phyloP scores from a whole-genome alignment of 2,113 vertebrate species.

The Leptobrachium ailaonicum region DNA sequence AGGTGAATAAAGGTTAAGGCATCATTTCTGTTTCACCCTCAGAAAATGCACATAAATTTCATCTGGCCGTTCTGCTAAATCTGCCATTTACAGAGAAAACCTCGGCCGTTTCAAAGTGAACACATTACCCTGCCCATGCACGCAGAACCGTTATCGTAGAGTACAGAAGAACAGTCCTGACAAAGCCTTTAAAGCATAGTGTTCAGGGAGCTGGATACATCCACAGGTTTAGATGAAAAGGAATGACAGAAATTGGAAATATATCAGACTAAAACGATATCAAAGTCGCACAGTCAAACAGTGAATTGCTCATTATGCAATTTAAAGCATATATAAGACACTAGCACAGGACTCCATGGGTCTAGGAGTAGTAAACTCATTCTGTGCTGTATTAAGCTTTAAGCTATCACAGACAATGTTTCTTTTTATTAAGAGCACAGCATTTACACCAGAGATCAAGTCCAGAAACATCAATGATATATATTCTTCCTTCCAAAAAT shows the following conservation, averaged over 20 bases:
- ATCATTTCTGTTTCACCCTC: not conserved
- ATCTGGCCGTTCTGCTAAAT: conserved; percentile 14
- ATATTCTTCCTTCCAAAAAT: too few relatives aligned
- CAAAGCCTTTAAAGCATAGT: conserved; percentile 43
- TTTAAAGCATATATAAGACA: too few relatives aligned
- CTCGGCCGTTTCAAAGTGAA: conserved; percentile 39
- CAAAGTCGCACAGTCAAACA: conserved; percentile 38
- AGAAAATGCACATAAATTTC: conserved; percentile 30
- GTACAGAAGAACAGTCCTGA: conserved; percentile 42
- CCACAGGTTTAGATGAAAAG: conserved; percentile 42
- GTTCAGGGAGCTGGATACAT: conserved; percentile 42
- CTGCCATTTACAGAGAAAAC: conserved; percentile 28
- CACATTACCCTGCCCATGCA: conserved; percentile 39
- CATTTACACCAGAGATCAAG: too few relatives aligned
- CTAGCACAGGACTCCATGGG: too few relatives aligned
- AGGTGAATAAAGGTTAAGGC: not conserved
- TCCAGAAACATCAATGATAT: too few relatives aligned
- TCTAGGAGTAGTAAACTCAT: not conserved
- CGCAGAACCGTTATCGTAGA: conserved; percentile 35
- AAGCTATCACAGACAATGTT: too few relatives aligned
- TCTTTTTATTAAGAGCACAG: too few relatives aligned
- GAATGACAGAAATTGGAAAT: conserved; percentile 48
- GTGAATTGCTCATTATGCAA: too few relatives aligned
- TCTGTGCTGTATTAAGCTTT: conserved; percentile 20
- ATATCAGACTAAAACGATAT: conserved; percentile 45